Conservation (phyloP, 2,797 vertebrate genomes). For the Helostoma temminkii region DNA sequence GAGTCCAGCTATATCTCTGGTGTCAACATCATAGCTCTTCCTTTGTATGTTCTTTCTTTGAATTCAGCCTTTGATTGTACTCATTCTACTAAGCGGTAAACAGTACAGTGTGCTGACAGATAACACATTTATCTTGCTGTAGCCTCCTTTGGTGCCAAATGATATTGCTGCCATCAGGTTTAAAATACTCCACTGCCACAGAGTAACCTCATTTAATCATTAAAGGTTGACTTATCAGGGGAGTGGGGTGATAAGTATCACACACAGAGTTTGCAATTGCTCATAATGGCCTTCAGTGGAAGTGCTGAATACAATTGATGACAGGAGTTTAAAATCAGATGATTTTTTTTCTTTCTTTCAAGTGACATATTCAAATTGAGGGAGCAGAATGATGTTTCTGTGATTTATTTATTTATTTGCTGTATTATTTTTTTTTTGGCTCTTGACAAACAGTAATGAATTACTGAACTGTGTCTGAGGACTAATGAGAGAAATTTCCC, state of each 20-base stretch:
- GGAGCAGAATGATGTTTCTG: conserved; percentile 69
- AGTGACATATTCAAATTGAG: conserved; percentile 85
- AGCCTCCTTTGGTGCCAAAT: conserved; percentile 41
- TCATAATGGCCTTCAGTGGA: conserved; percentile 62
- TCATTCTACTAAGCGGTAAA: conserved; percentile 62
- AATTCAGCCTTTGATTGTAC: conserved; percentile 44
- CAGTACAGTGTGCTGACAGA: conserved; percentile 48
- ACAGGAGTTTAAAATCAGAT: conserved; percentile 67
- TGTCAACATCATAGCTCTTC: conserved; percentile 71
- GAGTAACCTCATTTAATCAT: conserved; percentile 73
- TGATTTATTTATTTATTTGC: conserved; percentile 48
- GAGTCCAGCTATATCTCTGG: conserved; percentile 65
- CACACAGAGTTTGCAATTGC: conserved; percentile 49
- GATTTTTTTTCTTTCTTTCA: conserved; percentile 76
- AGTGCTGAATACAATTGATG: conserved; percentile 27
- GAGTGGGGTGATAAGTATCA: conserved; percentile 58
- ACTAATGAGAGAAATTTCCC: conserved; percentile 99
- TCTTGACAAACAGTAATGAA: conserved; percentile 94
- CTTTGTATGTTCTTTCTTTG: conserved; percentile 58
- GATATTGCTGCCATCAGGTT: conserved; percentile 54
- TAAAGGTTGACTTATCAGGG: conserved; percentile 71
- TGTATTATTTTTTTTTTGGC: conserved; percentile 69
- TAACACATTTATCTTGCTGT: conserved; percentile 60
- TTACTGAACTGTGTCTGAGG: conserved; percentile 98
- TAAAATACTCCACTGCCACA: conserved; percentile 49